These are phyloP conservation scores for Drosophila nannoptera DNA, from an alignment of 1,140 invertebrate genomes.

Conservation along the genomic window DNA sequence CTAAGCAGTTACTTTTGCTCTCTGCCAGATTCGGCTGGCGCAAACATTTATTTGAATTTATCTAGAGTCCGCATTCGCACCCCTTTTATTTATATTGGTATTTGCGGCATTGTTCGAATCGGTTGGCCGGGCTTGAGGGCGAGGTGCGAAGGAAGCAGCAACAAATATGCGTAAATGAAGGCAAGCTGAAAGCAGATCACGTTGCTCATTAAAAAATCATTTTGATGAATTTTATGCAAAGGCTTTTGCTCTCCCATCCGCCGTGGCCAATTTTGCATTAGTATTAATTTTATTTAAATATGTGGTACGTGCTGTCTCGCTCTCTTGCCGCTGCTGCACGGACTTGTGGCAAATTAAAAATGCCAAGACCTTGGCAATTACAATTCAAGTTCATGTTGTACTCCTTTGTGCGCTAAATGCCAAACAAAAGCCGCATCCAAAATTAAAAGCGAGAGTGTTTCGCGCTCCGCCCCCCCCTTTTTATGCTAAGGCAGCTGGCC, in stretches of 20 bases:
- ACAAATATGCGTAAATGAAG: slow-evolving; percentile 48
- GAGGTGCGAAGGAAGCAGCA: slow-evolving; percentile 53
- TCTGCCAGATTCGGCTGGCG: slow-evolving; percentile 13
- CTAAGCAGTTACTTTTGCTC: slow-evolving; percentile 24
- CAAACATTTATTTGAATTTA: slow-evolving; percentile 4
- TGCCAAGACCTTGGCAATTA: slow-evolving; percentile 64
- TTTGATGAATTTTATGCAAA: slow-evolving; percentile 61
- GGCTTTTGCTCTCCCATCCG: neutral
- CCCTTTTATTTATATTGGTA: slow-evolving; percentile 15
- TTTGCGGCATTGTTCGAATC: slow-evolving; percentile 59
- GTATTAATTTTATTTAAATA: slow-evolving; percentile 66
- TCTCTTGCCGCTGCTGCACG: slow-evolving; percentile 9
- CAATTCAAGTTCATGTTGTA: slow-evolving; percentile 73
- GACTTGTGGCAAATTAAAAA: slow-evolving; percentile 53
- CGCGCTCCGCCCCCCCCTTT: neutral
- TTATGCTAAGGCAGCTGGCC: slow-evolving; percentile 8
- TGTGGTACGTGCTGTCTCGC: slow-evolving; percentile 11
- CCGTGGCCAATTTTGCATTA: slow-evolving; percentile 59
- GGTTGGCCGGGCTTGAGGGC: slow-evolving; percentile 23
- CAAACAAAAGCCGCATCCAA: slow-evolving; percentile 34
- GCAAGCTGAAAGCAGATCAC: slow-evolving; percentile 17
- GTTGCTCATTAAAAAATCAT: slow-evolving; percentile 73
- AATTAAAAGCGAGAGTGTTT: slow-evolving; percentile 33
- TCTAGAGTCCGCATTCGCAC: slow-evolving; percentile 17
- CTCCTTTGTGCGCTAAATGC: slow-evolving; percentile 36